Evolutionary conservation across 2,888 invertebrate genomes (phyloP).

Genomic region (Patella pellucida): DNA sequence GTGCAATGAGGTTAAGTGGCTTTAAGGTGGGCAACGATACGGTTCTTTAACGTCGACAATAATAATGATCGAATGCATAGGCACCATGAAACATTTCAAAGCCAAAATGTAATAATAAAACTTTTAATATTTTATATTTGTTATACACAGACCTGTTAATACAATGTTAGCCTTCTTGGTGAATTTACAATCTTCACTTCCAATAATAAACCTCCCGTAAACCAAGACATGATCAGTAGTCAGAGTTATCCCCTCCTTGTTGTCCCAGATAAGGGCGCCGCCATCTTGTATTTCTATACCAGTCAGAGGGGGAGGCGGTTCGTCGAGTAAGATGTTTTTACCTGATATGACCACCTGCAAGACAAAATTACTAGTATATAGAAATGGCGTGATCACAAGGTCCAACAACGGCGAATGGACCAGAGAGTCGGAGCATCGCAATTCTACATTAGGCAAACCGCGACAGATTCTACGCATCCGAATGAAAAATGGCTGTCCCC

Average conservation of each 20-base stretch:
- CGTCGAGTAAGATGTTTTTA: constrained; percentile 30
- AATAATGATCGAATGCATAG: too few relatives aligned
- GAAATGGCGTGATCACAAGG: too few relatives aligned
- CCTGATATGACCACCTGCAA: constrained; percentile 11
- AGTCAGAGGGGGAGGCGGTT: constrained; percentile 24
- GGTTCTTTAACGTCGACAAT: too few relatives aligned
- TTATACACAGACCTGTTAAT: constrained; percentile 27
- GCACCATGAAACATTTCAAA: too few relatives aligned
- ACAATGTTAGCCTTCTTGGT: constrained; percentile 32
- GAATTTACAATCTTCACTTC: constrained; percentile 36
- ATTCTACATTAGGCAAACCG: too few relatives aligned
- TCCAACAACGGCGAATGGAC: too few relatives aligned
- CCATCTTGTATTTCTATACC: constrained; percentile 25
- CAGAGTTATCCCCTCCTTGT: constrained; percentile 25
- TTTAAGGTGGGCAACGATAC: too few relatives aligned
- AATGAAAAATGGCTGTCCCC: too few relatives aligned
- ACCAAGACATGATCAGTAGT: constrained; percentile 35
- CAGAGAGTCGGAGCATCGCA: too few relatives aligned
- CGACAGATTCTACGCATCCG: too few relatives aligned
- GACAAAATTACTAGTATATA: not conserved
- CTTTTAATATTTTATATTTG: not conserved
- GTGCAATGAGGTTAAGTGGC: too few relatives aligned
- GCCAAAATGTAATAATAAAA: too few relatives aligned
- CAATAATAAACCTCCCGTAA: constrained; percentile 37
- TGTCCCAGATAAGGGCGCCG: constrained; percentile 31